Evolutionary conservation across 2,113 vertebrate species (phyloP), one percentile per base, ranked within the genome.

Genomic region (Procavia capensis): DNA sequence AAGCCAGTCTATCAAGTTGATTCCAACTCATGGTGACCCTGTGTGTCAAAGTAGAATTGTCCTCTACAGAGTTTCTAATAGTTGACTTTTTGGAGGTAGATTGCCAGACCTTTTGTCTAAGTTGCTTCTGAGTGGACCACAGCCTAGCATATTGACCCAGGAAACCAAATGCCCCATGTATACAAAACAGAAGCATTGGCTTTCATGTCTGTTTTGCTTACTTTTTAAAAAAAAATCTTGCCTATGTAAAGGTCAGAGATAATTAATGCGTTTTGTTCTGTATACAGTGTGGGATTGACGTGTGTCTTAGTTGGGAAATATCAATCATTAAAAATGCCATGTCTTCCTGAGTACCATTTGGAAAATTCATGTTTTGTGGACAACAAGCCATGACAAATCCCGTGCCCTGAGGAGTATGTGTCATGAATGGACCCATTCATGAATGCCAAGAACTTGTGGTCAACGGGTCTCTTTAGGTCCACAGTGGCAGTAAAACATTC

Each of bases 401-500:
- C 29, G 0, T 31, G 74, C 57, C 27, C 19, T 27, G 14, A 61
- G n/a, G 43, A 72, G 39, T 2, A 0, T 5, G 9, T n/a, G 4
- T 64, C 13, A 20, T 36, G 39, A 25, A 24, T n/a, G 17, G 31
- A 47, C 34, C 31, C 45, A 3, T 25, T 80, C 27, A 3, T 24
- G 45, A 34, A 17, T 64, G 82, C 78, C 34, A 6, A 59, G 36
- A 82, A 34, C 66, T 50, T 39, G 72, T 54, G 39, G n/a, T 80
- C 25, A 80, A 61, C 27, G 66, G 47, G 61, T 90, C 57, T 61
- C 54, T 88, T 57, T 25, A 4, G 9, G 54, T 27, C 41, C 9
- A 7, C 14, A 8, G 3, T 45, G 68, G 22, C 11, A 17, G 11
- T 70, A 66, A 59, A 57, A n/a, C 36, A 3, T 29, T 36, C 25